A percentile compares a stretch with the other conserved stretches of the same genome.
Evolutionary conservation across 2,888 invertebrate species (phyloP).

Genomic region (Biston betularia): DNA sequence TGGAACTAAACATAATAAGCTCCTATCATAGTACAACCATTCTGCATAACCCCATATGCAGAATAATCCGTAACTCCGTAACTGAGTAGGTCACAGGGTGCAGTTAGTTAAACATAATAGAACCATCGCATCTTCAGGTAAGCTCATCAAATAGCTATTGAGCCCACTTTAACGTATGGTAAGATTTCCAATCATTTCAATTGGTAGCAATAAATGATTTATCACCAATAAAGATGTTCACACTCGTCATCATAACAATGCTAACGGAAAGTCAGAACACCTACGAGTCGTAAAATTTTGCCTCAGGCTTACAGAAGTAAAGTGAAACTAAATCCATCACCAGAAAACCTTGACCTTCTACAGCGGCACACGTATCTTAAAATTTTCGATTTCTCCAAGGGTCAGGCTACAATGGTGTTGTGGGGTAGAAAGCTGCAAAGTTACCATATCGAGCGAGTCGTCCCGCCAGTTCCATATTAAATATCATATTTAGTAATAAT

Average conservation of each 20-base stretch:
- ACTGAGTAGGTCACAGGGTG: neutral
- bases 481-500: constrained; percentile 66
- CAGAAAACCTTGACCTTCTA: constrained; percentile 55
- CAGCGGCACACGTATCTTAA: constrained; percentile 44
- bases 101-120: neutral
- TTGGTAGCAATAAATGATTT: constrained; percentile 32
- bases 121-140: neutral
- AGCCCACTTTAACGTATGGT: constrained; percentile 11
- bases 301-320: constrained; percentile 72
- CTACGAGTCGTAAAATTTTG: constrained; percentile 64
- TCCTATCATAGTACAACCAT: too few relatives aligned
- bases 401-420: constrained; percentile 54
- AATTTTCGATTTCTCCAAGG: constrained; percentile 48
- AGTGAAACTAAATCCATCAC: constrained; percentile 64
- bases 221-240: constrained; percentile 60
- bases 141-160: constrained; percentile 17
- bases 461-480: constrained; percentile 61
- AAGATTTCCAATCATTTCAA: constrained; percentile 26
- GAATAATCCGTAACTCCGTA: too few relatives aligned
- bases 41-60: too few relatives aligned
- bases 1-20: too few relatives aligned
- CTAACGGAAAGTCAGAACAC: constrained; percentile 62
- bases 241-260: constrained; percentile 55
- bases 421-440: constrained; percentile 70
- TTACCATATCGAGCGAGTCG: constrained; percentile 71